Evolutionary conservation across 2,888 invertebrate genomes (phyloP), one percentile per base, ranked within the genome.

Genomic region (Anaspis maculata): DNA sequence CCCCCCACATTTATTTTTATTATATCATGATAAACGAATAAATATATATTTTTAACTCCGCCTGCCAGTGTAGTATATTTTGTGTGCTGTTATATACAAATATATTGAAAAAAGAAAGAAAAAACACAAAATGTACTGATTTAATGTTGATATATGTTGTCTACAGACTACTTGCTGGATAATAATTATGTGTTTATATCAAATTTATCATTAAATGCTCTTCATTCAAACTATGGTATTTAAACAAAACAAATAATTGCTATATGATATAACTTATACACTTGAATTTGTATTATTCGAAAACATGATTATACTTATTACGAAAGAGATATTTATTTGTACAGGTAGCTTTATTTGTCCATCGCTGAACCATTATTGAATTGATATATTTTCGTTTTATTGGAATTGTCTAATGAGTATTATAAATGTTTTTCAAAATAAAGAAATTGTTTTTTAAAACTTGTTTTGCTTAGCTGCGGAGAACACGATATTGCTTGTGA

Each of bases 351-450:
- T 53, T 51, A 49, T 54, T 57, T 53, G 50, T 51, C 52, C 47
- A 56, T 46, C 46, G 55, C 56, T 51, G 53, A 54, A 53, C 47
- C 41, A 51, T 44, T 49, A 19, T n/a, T n/a, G n/a, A n/a, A n/a
- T n/a, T n/a, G n/a, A 52, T 52, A 52, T 51, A 53, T 55, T 54
- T 57, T 55, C 35, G 30, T 52, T 51, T 42, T 16, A 47, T 42
- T 41, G 36, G 44, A 45, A 42, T 45, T 42, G 39, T 48, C 54
- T 10, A 24, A 9, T 54, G 54, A 61, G 57, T 62, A 65, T 63
- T 64, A 64, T 65, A 59, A 64, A 65, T 64, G 65, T 65, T 64
- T 65, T 62, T 61, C 53, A 44, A 62, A 64, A 63, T 65, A 65
- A 64, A 64, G 61, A 63, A 59, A 58, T 64, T 65, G 65, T 65